These are phyloP conservation scores for Drosophila tanythrix DNA, from an alignment of 2,888 invertebrate species.

Conservation along the genomic window DNA sequence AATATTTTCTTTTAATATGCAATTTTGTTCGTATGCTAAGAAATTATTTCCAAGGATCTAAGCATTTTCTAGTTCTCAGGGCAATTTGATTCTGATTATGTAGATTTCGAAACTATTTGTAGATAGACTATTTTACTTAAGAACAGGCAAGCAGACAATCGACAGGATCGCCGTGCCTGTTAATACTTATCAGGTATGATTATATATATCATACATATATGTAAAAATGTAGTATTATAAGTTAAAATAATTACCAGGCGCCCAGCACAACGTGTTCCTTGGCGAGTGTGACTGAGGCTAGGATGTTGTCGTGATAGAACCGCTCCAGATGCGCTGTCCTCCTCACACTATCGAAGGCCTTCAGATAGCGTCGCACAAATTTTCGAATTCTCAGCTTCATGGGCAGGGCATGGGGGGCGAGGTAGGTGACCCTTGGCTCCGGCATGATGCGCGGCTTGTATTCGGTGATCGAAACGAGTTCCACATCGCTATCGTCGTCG, in stretches of 20 bases:
- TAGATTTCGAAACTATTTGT: not conserved
- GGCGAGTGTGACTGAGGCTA: slow-evolving; percentile 27
- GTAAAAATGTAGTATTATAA: not conserved
- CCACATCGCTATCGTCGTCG: slow-evolving; percentile 35
- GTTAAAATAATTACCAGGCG: slow-evolving; percentile 22
- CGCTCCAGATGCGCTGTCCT: slow-evolving; percentile 11
- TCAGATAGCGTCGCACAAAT: slow-evolving; percentile 39
- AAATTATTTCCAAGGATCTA: not conserved
- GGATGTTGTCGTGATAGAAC: slow-evolving; percentile 31
- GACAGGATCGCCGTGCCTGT: not conserved
- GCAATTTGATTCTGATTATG: not conserved
- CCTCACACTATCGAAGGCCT: slow-evolving; percentile 37
- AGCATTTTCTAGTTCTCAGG: too few relatives aligned
- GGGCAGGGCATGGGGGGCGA: slow-evolving; percentile 13
- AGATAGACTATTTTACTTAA: not conserved
- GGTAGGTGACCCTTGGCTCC: slow-evolving; percentile 22
- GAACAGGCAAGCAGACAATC: not conserved
- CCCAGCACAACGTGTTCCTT: slow-evolving; percentile 15
- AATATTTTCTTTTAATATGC: too few relatives aligned
- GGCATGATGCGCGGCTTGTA: slow-evolving; percentile 30
- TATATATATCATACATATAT: not conserved
- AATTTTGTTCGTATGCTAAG: too few relatives aligned
- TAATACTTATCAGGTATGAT: not conserved
- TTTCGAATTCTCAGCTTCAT: slow-evolving; percentile 13
- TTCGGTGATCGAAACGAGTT: slow-evolving; percentile 36